phyloP scores from a whole-genome alignment of 2,888 invertebrate genomes.

The Troides helena region DNA sequence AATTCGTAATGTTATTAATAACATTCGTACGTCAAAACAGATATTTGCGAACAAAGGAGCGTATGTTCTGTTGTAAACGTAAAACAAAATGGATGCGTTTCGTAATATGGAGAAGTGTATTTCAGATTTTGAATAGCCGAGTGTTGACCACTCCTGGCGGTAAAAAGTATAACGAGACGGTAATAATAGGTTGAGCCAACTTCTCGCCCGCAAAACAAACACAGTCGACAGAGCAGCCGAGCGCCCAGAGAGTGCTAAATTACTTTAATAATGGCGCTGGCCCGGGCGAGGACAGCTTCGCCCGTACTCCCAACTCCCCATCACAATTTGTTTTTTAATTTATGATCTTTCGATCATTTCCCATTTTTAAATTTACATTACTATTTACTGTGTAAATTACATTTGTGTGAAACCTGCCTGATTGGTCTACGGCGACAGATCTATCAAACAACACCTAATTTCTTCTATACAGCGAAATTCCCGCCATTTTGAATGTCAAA shows the following conservation, averaged over 20 bases:
- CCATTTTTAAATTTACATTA: conserved; percentile 18
- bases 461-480: neutral
- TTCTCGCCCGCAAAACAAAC: conserved; percentile 81
- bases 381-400: neutral
- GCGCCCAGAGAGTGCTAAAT: conserved; percentile 66
- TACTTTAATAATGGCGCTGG: conserved; percentile 58
- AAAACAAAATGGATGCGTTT: conserved; percentile 20
- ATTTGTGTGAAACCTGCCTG: neutral
- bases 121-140: conserved; percentile 38
- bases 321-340: conserved; percentile 26
- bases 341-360: conserved; percentile 23
- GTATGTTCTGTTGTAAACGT: conserved; percentile 7
- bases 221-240: conserved; percentile 62
- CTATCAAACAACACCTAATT: too few species aligned
- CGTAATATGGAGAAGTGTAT: conserved; percentile 28
- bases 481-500: conserved; percentile 1
- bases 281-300: conserved; percentile 20
- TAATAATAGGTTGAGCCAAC: conserved; percentile 76
- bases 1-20: neutral
- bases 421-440: too few species aligned
- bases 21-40: neutral
- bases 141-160: conserved; percentile 55
- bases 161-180: conserved; percentile 73
- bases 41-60: conserved; percentile 9
- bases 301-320: conserved; percentile 15